A percentile compares a stretch with the other conserved stretches of the same genome.
Evolutionary conservation across 1,140 invertebrate species (phyloP).

Genomic region (Copidosoma floridanum): DNA sequence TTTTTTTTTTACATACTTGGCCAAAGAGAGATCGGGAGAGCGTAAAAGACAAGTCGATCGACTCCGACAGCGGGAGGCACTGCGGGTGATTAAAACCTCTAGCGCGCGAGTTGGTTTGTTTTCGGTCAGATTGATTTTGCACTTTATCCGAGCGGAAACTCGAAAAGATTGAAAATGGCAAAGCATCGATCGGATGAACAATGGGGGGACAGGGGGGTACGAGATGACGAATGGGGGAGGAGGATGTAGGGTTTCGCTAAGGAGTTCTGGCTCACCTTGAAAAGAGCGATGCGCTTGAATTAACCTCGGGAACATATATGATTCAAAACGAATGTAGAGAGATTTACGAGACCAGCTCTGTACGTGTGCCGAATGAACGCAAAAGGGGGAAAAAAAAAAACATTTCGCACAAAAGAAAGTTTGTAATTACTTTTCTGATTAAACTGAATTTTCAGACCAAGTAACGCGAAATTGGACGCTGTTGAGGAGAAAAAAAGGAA

Average conservation of each 20-base stretch:
- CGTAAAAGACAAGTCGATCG: conserved; percentile 9
- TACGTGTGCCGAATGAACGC: too few relatives aligned
- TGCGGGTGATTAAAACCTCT: conserved; percentile 11
- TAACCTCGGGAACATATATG: neutral
- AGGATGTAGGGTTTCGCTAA: too few relatives aligned
- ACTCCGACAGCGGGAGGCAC: conserved; percentile 16
- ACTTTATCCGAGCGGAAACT: neutral
- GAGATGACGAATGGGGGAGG: too few relatives aligned
- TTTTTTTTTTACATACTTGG: neutral
- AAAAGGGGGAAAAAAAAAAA: too few relatives aligned
- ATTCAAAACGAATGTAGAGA: neutral
- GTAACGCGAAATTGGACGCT: too few relatives aligned
- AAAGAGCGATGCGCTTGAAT: neutral
- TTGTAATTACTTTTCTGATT: conserved; percentile 6
- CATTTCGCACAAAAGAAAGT: neutral
- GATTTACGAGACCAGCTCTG: neutral
- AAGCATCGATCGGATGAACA: too few relatives aligned
- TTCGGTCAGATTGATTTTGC: conserved; percentile 14
- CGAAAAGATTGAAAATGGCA: conserved; percentile 2
- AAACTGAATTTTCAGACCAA: too few relatives aligned
- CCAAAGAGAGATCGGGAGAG: conserved; percentile 4
- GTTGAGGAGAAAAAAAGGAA: too few relatives aligned
- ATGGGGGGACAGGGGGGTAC: too few relatives aligned
- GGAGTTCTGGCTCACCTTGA: conserved; percentile 1
- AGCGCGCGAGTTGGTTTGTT: conserved; percentile 13